Conservation (phyloP, 2,113 vertebrate species). For the Bos indicus region DNA sequence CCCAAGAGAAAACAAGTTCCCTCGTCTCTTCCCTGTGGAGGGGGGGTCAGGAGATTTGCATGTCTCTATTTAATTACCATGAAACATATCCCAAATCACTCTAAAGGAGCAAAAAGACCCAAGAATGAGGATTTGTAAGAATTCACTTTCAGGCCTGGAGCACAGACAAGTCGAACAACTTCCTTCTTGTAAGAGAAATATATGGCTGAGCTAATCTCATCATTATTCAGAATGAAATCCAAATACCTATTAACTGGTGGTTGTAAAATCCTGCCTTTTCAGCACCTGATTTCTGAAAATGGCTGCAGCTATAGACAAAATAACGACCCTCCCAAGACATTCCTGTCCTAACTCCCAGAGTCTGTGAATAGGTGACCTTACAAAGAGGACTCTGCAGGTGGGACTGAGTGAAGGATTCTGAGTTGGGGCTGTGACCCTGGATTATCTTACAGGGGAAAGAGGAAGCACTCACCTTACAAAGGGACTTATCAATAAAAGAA, state of each 20-base stretch:
- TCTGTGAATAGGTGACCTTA: neutral
- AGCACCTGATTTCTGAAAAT: neutral
- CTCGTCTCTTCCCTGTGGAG: neutral
- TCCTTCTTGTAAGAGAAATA: neutral
- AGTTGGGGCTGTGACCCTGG: neutral
- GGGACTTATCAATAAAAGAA: neutral
- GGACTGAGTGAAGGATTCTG: neutral
- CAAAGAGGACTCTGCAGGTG: neutral
- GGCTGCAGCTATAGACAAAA: neutral
- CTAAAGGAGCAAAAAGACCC: neutral
- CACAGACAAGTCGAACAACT: neutral
- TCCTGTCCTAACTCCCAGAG: neutral
- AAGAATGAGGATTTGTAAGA: neutral
- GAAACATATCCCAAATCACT: accelerated
- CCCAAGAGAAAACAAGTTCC: neutral
- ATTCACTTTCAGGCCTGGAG: neutral
- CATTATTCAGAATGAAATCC: neutral
- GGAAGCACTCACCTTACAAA: neutral
- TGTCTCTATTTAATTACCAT: neutral
- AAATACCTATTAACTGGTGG: neutral
- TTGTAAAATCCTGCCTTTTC: neutral
- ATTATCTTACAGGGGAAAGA: neutral
- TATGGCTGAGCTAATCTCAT: neutral
- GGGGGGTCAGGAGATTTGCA: neutral
- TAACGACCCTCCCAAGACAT: neutral